Conservation (phyloP, 2,888 invertebrate species). For the Philereme transversata region DNA sequence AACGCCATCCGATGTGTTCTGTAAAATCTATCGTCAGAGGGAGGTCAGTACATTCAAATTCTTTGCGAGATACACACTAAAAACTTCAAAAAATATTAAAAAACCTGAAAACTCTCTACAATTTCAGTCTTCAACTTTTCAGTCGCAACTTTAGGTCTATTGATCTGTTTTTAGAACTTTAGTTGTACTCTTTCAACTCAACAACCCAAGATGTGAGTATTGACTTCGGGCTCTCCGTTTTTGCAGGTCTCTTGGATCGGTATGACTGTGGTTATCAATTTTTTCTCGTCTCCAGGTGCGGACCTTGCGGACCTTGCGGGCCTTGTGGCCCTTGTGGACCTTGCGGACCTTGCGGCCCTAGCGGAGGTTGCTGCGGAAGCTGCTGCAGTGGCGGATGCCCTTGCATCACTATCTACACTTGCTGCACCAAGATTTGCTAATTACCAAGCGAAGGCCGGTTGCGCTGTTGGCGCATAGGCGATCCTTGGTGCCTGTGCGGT, state of each 20-base stretch:
- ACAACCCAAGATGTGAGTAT: constrained; percentile 52
- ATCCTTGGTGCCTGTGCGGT: constrained; percentile 23
- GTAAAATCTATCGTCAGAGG: constrained; percentile 37
- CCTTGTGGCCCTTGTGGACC: constrained; percentile 50
- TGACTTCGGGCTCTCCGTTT: neutral
- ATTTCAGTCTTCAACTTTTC: no score
- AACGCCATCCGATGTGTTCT: constrained; percentile 50
- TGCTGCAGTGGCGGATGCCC: constrained; percentile 61
- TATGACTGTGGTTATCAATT: neutral
- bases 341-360: constrained; percentile 26
- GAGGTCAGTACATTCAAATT: constrained; percentile 63
- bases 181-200: constrained; percentile 37
- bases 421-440: constrained; percentile 76
- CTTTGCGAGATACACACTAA: constrained; percentile 47
- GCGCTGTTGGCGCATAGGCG: neutral
- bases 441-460: neutral
- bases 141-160: constrained; percentile 25
- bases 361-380: constrained; percentile 45
- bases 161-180: constrained; percentile 22
- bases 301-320: constrained; percentile 52
- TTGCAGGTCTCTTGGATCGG: neutral
- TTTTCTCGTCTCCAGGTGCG: constrained; percentile 55
- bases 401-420: constrained; percentile 71
- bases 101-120: constrained; percentile 28
- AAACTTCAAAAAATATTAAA: constrained; percentile 52